A percentile compares a stretch with the other conserved stretches of the same genome.
Evolutionary conservation across 2,888 invertebrate genomes (phyloP).

Genomic region (Xestobium rufovillosum): DNA sequence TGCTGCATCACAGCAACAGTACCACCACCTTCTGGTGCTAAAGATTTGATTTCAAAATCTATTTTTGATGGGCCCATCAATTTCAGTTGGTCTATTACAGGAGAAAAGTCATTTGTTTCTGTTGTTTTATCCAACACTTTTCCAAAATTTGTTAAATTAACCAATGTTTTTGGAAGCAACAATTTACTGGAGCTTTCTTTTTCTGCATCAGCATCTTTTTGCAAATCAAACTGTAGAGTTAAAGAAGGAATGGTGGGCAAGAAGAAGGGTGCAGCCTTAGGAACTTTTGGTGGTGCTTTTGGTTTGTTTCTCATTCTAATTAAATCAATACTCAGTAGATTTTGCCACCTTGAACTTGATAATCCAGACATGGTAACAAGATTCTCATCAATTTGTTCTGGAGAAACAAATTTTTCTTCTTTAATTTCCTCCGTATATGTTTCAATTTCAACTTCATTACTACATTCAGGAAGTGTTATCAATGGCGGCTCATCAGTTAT

Average conservation of each 20-base stretch:
- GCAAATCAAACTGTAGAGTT: constrained; percentile 72
- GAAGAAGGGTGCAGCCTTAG: constrained; percentile 92
- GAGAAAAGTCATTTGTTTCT: constrained; percentile 46
- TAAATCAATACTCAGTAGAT: constrained; percentile 51
- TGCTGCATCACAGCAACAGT: constrained; percentile 63
- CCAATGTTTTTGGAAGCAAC: constrained; percentile 50
- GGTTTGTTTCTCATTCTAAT: constrained; percentile 88
- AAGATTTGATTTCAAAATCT: constrained; percentile 77
- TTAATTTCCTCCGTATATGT: constrained; percentile 40
- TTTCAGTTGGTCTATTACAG: constrained; percentile 57
- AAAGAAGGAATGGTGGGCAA: constrained; percentile 82
- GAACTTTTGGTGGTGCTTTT: constrained; percentile 69
- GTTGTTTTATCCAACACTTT: constrained; percentile 52
- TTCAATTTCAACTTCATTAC: constrained; percentile 37
- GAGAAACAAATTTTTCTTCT: constrained; percentile 59
- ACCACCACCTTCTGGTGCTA: constrained; percentile 72
- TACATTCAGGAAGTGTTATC: constrained; percentile 46
- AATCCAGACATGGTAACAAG: constrained; percentile 80
- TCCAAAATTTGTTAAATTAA: constrained; percentile 63
- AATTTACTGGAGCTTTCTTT: constrained; percentile 45
- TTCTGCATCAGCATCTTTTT: constrained; percentile 38
- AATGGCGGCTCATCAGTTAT: constrained; percentile 48
- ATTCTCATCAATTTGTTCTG: constrained; percentile 66
- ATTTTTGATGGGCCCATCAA: constrained; percentile 72
- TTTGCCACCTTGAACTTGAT: constrained; percentile 86